phyloP scores from a whole-genome alignment of 1,140 invertebrate genomes.

The Scaptomyza hsui region DNA sequence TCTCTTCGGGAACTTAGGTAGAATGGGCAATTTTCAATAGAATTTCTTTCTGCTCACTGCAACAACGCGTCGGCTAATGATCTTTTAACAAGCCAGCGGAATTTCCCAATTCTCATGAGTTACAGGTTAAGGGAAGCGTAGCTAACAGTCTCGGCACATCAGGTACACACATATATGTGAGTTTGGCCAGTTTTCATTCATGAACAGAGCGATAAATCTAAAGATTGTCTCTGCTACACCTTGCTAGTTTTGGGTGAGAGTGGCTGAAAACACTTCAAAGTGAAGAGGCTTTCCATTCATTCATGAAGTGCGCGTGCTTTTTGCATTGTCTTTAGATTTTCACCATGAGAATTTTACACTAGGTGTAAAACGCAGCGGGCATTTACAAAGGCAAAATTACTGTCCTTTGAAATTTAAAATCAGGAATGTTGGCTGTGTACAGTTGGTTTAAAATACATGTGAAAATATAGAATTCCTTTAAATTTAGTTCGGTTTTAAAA shows the following conservation, averaged over 20 bases:
- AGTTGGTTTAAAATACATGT: neutral
- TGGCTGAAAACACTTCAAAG: neutral
- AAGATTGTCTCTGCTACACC: neutral
- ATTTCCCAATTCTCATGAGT: neutral
- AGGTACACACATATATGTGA: neutral
- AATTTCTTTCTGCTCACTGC: neutral
- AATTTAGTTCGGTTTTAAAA: neutral
- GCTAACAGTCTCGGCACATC: neutral
- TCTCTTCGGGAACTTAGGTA: neutral
- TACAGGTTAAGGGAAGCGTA: neutral
- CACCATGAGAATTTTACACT: neutral
- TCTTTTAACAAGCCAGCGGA: neutral
- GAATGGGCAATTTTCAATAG: constrained; percentile 1
- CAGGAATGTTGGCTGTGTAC: too few relatives aligned
- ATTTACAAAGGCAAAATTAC: neutral
- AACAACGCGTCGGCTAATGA: constrained; percentile 1
- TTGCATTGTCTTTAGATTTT: neutral
- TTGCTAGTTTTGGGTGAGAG: neutral
- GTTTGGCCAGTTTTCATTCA: neutral
- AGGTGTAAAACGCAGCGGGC: neutral
- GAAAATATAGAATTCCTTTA: neutral
- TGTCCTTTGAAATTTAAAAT: too few relatives aligned
- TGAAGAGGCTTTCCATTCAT: neutral
- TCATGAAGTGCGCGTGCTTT: constrained; percentile 1
- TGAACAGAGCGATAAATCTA: neutral